A percentile compares a stretch with the other conserved stretches of the same genome.
phyloP scores from a whole-genome alignment of 2,888 invertebrate genomes.

The Harpalus rufipes region DNA sequence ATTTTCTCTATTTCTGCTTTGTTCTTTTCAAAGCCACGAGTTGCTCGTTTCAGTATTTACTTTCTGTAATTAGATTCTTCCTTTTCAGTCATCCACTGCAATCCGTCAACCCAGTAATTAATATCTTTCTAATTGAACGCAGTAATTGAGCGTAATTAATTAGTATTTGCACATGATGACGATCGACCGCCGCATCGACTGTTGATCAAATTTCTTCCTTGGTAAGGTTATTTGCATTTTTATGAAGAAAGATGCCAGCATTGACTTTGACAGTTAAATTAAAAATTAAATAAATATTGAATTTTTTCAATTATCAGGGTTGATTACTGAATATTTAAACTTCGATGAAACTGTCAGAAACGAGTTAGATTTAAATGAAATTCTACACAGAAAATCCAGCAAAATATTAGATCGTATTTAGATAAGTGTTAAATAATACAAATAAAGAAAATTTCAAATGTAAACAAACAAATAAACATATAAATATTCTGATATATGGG shows the following conservation, averaged over 20 bases:
- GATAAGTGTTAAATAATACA: neutral
- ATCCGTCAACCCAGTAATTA: slow-evolving; percentile 33
- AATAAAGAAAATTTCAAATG: neutral
- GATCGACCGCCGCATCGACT: slow-evolving; percentile 16
- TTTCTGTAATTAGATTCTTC: slow-evolving; percentile 39
- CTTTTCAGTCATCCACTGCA: slow-evolving; percentile 9
- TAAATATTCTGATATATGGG: too few relatives aligned
- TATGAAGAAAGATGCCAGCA: neutral
- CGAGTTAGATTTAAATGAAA: neutral
- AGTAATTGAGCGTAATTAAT: slow-evolving; percentile 51
- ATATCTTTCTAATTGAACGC: slow-evolving; percentile 47
- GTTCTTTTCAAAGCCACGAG: slow-evolving; percentile 4
- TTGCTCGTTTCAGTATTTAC: neutral
- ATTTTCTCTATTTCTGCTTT: too few relatives aligned
- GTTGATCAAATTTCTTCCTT: slow-evolving; percentile 16
- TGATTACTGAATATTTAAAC: slow-evolving; percentile 43
- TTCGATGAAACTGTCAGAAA: slow-evolving; percentile 9
- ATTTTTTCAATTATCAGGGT: slow-evolving; percentile 24
- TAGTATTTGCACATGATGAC: slow-evolving; percentile 38
- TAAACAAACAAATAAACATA: too few relatives aligned
- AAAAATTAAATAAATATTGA: slow-evolving; percentile 49
- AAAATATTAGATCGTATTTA: neutral
- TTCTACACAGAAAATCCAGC: neutral
- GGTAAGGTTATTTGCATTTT: slow-evolving; percentile 22
- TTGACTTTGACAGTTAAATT: slow-evolving; percentile 41